Evolutionary conservation across 2,888 invertebrate species (phyloP).

Genomic region (Tiliacea citrago): DNA sequence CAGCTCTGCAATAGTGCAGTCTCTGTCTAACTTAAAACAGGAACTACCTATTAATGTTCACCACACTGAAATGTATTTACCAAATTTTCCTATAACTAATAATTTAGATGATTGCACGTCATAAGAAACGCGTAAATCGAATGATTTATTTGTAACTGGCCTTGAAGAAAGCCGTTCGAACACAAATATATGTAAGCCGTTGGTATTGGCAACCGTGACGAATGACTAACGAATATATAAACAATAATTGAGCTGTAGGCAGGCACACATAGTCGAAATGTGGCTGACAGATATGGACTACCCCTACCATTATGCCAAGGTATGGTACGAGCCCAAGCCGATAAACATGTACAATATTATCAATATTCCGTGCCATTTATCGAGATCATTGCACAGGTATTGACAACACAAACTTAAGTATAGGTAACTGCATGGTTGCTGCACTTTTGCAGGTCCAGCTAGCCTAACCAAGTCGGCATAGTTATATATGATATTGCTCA

Average conservation of each 20-base stretch:
- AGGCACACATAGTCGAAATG: slow-evolving; percentile 50
- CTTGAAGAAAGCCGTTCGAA: slow-evolving; percentile 79
- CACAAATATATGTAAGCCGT: slow-evolving; percentile 72
- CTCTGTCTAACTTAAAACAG: slow-evolving; percentile 4
- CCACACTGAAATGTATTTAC: slow-evolving; percentile 2
- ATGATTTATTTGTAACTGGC: slow-evolving; percentile 73
- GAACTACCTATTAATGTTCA: not conserved
- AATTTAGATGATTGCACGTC: slow-evolving; percentile 46
- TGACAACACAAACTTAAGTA: slow-evolving; percentile 6
- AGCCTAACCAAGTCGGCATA: not conserved
- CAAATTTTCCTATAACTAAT: slow-evolving; percentile 31
- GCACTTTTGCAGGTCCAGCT: not conserved
- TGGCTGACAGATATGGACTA: slow-evolving; percentile 60
- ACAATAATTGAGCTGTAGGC: slow-evolving; percentile 73
- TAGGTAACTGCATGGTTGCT: not conserved
- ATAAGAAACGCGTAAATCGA: slow-evolving; percentile 61
- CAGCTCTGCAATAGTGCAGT: not conserved
- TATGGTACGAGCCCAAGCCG: slow-evolving; percentile 18
- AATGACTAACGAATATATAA: slow-evolving; percentile 81
- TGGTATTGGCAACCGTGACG: slow-evolving; percentile 80
- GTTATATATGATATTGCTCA: not conserved
- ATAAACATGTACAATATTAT: slow-evolving; percentile 39
- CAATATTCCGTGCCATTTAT: slow-evolving; percentile 13
- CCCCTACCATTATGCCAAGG: slow-evolving; percentile 55
- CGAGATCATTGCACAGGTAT: slow-evolving; percentile 20